phyloP scores from a whole-genome alignment of 30 jellyfish, hydroid and myxozoan genomes.

The Chironex yamaguchii region DNA sequence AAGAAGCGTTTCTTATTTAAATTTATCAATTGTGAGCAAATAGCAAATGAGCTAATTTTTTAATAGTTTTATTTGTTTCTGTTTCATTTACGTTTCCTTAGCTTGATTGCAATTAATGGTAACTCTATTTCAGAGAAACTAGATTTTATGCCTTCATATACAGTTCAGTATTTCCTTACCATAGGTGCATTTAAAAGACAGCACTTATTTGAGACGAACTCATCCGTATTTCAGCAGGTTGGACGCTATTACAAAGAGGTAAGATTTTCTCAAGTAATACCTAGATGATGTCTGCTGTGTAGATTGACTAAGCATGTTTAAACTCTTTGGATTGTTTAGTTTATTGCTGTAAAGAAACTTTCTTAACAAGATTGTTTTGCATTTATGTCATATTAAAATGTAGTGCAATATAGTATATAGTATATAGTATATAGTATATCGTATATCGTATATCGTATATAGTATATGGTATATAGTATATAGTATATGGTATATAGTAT shows the following conservation, averaged over 20 bases:
- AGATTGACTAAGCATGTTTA: too few species aligned
- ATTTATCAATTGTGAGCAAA: background rate
- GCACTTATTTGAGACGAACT: slow-evolving; percentile 78
- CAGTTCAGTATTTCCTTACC: slow-evolving; percentile 7
- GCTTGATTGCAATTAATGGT: background rate
- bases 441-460: too few species aligned
- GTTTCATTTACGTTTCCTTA: background rate
- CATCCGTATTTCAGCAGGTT: slow-evolving; percentile 58
- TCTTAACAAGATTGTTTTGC: too few species aligned
- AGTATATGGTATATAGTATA: too few species aligned
- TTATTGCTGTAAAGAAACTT: too few species aligned
- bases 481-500: too few species aligned
- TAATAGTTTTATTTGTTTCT: background rate
- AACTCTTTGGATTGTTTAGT: too few species aligned
- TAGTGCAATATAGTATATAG: too few species aligned
- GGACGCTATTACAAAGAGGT: slow-evolving; percentile 83
- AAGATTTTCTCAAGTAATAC: background rate
- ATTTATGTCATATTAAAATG: too few species aligned
- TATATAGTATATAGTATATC: too few species aligned
- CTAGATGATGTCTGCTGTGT: background rate
- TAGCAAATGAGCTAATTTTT: background rate
- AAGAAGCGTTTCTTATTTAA: background rate
- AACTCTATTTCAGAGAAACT: background rate
- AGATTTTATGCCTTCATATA: background rate
- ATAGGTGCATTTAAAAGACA: slow-evolving; percentile 37